phyloP scores from a whole-genome alignment of 2,888 invertebrate genomes.

The Pemphredon lugubris region DNA sequence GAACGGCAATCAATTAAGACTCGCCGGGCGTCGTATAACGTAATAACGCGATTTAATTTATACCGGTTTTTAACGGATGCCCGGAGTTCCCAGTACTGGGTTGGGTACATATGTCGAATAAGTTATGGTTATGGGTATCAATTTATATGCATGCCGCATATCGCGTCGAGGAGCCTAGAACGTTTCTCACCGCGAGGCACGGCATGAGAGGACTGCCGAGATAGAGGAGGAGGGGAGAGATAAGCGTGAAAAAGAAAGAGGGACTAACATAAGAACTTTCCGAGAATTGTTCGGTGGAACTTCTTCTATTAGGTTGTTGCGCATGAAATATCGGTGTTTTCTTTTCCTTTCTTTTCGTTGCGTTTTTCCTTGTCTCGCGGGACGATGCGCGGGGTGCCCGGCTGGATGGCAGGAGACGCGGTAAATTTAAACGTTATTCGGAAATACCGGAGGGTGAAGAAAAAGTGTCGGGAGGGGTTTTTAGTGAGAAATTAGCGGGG shows the following conservation, averaged over 20 bases:
- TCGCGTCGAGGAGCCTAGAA: conserved; percentile 67
- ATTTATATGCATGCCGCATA: conserved; percentile 72
- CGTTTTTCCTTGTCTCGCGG: no score
- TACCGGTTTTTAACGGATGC: conserved; percentile 66
- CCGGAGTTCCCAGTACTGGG: conserved; percentile 65
- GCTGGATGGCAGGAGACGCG: no score
- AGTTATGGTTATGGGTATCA: conserved; percentile 66
- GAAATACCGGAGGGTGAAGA: no score
- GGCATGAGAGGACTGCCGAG: conserved; percentile 47
- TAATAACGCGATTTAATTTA: conserved; percentile 68
- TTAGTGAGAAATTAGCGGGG: no score
- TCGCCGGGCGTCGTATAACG: conserved; percentile 60
- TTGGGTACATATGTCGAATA: conserved; percentile 62
- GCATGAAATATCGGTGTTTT: no score
- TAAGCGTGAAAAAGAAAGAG: conserved; percentile 40
- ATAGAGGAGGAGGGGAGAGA: conserved; percentile 35
- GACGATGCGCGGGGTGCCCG: no score
- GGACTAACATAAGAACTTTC: conserved; percentile 37
- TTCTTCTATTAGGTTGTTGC: conserved; percentile 55
- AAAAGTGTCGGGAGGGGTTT: no score
- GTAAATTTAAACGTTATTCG: no score
- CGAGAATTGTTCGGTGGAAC: conserved; percentile 48
- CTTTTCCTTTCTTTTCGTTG: no score
- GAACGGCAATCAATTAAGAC: conserved; percentile 64
- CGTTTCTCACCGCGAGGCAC: conserved; percentile 60